A percentile compares a stretch with the other conserved stretches of the same genome.
Conservation (phyloP, 2,888 invertebrate species). For the Nomada fucata region DNA sequence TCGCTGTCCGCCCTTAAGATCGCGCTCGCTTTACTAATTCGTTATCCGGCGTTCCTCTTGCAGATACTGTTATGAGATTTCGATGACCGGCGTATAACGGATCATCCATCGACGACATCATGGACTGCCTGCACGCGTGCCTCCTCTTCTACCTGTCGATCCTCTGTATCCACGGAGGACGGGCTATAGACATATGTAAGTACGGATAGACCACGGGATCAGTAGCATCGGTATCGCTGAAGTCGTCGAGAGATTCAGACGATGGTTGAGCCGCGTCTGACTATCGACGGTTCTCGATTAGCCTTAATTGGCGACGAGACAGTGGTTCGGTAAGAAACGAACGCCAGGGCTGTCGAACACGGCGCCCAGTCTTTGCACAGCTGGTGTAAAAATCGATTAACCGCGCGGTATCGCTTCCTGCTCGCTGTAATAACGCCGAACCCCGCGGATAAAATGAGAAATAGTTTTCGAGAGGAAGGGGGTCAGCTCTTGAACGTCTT, state of each 20-base stretch:
- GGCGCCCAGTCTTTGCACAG: conserved; percentile 6
- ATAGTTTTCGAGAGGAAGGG: background rate
- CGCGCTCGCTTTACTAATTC: background rate
- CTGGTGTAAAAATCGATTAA: background rate
- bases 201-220: conserved; percentile 28
- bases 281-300: conserved; percentile 19
- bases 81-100: conserved; percentile 81
- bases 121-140: conserved; percentile 81
- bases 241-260: background rate
- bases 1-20: background rate
- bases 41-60: conserved; percentile 61
- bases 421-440: background rate
- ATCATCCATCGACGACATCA: conserved; percentile 75
- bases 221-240: background rate
- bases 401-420: background rate
- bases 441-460: background rate
- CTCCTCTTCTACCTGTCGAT: conserved; percentile 79
- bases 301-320: conserved; percentile 40
- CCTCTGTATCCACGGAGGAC: conserved; percentile 77
- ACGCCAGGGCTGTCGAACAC: conserved; percentile 15
- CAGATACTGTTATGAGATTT: conserved; percentile 82
- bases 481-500: background rate
- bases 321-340: conserved; percentile 10
- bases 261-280: background rate
- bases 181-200: conserved; percentile 83